Conservation (phyloP, 1,140 invertebrate genomes). For the Pogonomyrmex barbatus region DNA sequence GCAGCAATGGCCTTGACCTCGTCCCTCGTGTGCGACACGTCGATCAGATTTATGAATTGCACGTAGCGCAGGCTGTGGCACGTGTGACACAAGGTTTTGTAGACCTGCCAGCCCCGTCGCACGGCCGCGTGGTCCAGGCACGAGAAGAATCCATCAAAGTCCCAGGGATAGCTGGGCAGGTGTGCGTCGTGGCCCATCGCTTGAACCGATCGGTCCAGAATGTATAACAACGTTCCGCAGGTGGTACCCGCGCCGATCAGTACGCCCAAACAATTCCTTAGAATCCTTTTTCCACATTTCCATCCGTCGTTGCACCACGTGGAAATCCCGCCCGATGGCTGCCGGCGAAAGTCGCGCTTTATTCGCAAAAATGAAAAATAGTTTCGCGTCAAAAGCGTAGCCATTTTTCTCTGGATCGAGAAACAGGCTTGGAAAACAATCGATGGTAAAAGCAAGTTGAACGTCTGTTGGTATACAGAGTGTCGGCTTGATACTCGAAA, state of each 20-base stretch:
- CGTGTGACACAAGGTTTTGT: slow-evolving; percentile 98
- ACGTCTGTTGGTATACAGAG: background rate
- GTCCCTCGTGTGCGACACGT: slow-evolving; percentile 94
- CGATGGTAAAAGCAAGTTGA: background rate
- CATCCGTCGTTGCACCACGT: background rate
- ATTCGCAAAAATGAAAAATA: background rate
- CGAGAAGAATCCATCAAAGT: slow-evolving; percentile 91
- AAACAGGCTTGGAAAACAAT: slow-evolving; percentile 18
- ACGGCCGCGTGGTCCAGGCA: slow-evolving; percentile 95
- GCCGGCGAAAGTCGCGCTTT: background rate
- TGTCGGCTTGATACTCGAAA: background rate
- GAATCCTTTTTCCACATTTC: background rate
- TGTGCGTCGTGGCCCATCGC: slow-evolving; percentile 83
- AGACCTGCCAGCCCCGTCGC: slow-evolving; percentile 97
- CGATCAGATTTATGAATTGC: slow-evolving; percentile 95
- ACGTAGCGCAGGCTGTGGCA: slow-evolving; percentile 98
- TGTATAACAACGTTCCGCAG: slow-evolving; percentile 66
- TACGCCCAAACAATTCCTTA: background rate
- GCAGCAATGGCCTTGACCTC: slow-evolving; percentile 97
- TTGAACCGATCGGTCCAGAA: slow-evolving; percentile 69
- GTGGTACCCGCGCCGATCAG: slow-evolving; percentile 39
- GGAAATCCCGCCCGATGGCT: background rate
- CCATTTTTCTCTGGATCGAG: slow-evolving; percentile 23
- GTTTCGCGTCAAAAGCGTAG: slow-evolving; percentile 10
- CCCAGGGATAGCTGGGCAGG: slow-evolving; percentile 93